Base-by-base conservation (phyloP, 2,113 vertebrate species). In the Oreocharis arfaki region DNA sequence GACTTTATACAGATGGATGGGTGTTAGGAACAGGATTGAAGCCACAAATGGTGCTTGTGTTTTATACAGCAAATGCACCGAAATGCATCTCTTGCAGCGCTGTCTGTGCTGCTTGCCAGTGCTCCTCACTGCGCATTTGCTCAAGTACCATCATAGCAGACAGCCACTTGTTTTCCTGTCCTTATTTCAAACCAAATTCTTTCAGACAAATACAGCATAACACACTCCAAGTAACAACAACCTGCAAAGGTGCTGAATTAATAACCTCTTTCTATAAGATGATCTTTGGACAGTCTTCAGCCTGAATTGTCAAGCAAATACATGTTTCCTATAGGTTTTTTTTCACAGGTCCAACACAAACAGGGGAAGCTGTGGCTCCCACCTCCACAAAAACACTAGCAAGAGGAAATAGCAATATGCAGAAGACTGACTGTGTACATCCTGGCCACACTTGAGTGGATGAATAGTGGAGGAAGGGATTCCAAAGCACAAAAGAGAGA, bases 381-480 rank as follows among this genome's bases (percentile, higher is more conserved):
- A 42, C 12, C 18, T 73, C 42, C 49, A 35, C 3, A 9, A 90
- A 82, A 79, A 52, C 46, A 60, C 20, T 27, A 22, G 35, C 1
- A 5, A 87, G 61, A 63, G 21, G 56, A 78, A 68, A 64, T 0
- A 35, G 42, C 42, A 59, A 52, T 7, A 24, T 9, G 47, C 26
- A 75, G 78, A 55, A 84, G 23, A 10, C 7, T 30, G 37, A 24
- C 27, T 35, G 16, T 22, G 37, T 44, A 12, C 16, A 9, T 41
- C 41, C 59, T 10, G 2, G 55, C 24, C 46, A 52, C 0, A 0
- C 0, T 0, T 24, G 56, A 77, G 10, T 2, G 0, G 32, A 47
- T 37, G 14, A 52, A 81, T 24, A 55, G 14, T 18, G 41, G 18
- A 75, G 12, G 15, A 63, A 69, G 23, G 15, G 27, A 39, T 92